phyloP scores from a whole-genome alignment of 2,797 vertebrate species.

The Aulostomus chinensis region DNA sequence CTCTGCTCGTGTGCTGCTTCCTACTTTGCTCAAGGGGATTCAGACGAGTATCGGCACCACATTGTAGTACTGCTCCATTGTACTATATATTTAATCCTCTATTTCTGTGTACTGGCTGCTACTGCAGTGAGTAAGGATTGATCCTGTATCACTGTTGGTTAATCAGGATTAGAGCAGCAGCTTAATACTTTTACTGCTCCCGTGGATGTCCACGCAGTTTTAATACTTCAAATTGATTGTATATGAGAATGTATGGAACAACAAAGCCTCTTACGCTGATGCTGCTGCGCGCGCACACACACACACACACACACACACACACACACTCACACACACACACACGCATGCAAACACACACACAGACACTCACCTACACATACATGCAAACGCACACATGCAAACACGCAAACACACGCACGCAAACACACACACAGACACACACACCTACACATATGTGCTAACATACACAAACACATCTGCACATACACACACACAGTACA shows the following conservation, averaged over 20 bases:
- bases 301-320: no score
- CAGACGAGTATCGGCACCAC: constrained; percentile 12
- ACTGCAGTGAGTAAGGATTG: constrained; percentile 30
- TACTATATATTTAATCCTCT: constrained; percentile 34
- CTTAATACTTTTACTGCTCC: constrained; percentile 32
- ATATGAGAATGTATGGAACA: constrained; percentile 10
- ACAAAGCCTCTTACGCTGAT: constrained; percentile 42
- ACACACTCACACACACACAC: no score
- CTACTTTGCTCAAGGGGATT: constrained; percentile 7
- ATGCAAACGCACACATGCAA: no score
- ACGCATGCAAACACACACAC: no score
- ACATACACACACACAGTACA: no score
- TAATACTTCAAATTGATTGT: constrained; percentile 26
- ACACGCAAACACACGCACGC: no score
- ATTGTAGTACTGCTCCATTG: background rate
- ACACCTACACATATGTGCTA: no score
- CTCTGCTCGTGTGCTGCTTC: no score
- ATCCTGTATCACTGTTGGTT: constrained; percentile 31
- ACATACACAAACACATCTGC: no score
- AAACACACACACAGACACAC: no score
- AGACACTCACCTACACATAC: no score
- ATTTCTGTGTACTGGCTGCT: constrained; percentile 28
- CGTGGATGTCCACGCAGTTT: constrained; percentile 2
- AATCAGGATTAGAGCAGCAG: constrained; percentile 48
- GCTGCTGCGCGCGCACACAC: no score